Percentiles rank a stretch among this genome's conserved stretches.
phyloP scores from a whole-genome alignment of 2,888 invertebrate species.

The Agapostemon virescens region DNA sequence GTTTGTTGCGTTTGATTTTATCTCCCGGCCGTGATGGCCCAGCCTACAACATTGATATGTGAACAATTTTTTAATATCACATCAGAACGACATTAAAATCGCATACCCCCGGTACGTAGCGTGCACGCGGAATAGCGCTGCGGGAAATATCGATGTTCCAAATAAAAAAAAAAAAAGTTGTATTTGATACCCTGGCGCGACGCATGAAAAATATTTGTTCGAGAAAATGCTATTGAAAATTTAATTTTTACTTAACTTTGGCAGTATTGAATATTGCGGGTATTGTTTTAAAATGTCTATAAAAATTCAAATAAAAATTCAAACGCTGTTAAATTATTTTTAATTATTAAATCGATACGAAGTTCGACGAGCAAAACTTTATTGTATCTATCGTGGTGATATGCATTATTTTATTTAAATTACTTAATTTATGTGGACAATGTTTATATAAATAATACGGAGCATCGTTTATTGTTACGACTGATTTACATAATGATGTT shows the following conservation, averaged over 20 bases:
- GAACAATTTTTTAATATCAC: constrained; percentile 50
- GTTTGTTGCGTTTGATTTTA: constrained; percentile 1
- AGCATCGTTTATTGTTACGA: not conserved
- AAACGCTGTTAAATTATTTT: not conserved
- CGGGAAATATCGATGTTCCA: not conserved
- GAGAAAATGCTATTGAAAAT: not conserved
- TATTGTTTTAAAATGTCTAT: not conserved
- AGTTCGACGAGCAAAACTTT: not conserved
- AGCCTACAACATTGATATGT: constrained; percentile 23
- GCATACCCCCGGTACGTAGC: no score
- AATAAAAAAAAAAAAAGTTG: not conserved
- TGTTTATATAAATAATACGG: not conserved
- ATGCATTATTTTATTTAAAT: not conserved
- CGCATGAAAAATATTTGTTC: no score
- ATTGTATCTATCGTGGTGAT: rapidly evolving
- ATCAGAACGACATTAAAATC: constrained; percentile 6
- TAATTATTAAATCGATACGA: no score
- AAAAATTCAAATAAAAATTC: not conserved
- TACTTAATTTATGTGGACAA: not conserved
- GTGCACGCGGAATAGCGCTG: not conserved
- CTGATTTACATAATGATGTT: not conserved
- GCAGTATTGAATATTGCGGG: not conserved
- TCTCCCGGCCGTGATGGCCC: not conserved
- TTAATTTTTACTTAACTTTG: not conserved
- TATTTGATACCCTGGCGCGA: not conserved